Conservation (phyloP, 2,797 vertebrate genomes). For the Takifugu rubripes region DNA sequence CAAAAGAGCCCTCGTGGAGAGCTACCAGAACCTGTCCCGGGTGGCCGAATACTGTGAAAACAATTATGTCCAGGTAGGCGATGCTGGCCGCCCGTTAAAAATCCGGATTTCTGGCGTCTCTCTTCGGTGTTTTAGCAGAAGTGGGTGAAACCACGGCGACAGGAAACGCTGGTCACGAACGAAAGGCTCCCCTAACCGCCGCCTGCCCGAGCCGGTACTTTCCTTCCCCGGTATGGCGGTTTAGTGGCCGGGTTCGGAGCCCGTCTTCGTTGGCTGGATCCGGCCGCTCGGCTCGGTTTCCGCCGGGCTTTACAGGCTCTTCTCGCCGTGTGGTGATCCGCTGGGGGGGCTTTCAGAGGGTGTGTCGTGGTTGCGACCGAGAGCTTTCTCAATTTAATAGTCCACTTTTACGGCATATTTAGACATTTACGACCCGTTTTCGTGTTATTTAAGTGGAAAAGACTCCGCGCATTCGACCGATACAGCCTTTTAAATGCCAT, state of each 20-base stretch:
- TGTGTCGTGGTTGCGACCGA: conserved; percentile 69
- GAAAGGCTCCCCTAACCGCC: conserved; percentile 52
- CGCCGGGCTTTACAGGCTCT: conserved; percentile 24
- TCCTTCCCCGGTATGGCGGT: background rate
- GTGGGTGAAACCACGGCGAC: conserved; percentile 59
- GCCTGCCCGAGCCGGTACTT: conserved; percentile 23
- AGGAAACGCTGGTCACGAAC: conserved; percentile 64
- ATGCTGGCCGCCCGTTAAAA: background rate
- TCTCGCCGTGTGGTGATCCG: conserved; percentile 28
- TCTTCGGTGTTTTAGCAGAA: conserved; percentile 49
- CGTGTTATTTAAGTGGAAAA: too few species aligned
- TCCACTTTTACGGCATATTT: background rate
- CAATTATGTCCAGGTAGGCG: conserved; percentile 97
- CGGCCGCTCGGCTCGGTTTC: conserved; percentile 6
- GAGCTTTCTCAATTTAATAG: conserved; percentile 45
- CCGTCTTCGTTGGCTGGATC: background rate
- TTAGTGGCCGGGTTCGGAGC: conserved; percentile 4
- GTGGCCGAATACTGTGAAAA: conserved; percentile 98
- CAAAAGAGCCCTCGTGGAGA: conserved; percentile 95
- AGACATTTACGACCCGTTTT: too few species aligned
- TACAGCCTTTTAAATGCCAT: too few species aligned
- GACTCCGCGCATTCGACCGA: too few species aligned
- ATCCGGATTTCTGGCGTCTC: conserved; percentile 2
- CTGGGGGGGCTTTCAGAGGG: conserved; percentile 58
- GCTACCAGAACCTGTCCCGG: conserved; percentile 95